phyloP scores from a whole-genome alignment of 2,797 vertebrate genomes.

The Pseudotriccus pelzelni region DNA sequence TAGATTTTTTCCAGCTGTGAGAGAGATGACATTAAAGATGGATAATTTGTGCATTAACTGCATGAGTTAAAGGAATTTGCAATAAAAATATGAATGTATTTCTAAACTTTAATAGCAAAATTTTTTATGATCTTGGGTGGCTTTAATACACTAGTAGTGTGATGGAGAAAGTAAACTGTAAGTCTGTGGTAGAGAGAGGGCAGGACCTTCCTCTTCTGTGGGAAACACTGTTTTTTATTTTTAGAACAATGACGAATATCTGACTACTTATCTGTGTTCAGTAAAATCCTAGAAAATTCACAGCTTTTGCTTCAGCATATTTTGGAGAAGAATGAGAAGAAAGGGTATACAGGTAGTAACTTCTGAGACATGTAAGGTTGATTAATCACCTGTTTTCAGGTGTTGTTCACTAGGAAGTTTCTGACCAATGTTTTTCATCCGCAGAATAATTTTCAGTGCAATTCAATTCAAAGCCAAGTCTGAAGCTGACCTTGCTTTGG shows the following conservation, averaged over 20 bases:
- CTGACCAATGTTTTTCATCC: background rate
- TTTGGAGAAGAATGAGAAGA: background rate
- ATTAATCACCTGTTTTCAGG: background rate
- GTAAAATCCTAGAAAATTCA: background rate
- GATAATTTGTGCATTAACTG: conserved; percentile 35
- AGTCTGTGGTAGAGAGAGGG: background rate
- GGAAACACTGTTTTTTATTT: background rate
- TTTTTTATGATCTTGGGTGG: background rate
- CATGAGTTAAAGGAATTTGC: background rate
- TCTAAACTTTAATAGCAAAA: background rate
- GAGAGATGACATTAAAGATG: conserved; percentile 26
- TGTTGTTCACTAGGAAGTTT: fast-evolving
- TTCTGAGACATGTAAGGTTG: background rate
- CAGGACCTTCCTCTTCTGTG: background rate
- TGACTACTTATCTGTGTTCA: background rate
- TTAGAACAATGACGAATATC: background rate
- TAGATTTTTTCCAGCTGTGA: conserved; percentile 67
- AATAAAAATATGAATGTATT: background rate
- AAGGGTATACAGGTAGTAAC: background rate
- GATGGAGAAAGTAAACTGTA: background rate
- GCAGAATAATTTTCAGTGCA: background rate
- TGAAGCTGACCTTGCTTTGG: background rate
- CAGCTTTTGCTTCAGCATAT: background rate
- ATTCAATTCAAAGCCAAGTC: background rate
- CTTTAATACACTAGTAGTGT: background rate